Base-by-base conservation (phyloP, 2,797 vertebrate genomes). In the Benthosema pterotum region DNA sequence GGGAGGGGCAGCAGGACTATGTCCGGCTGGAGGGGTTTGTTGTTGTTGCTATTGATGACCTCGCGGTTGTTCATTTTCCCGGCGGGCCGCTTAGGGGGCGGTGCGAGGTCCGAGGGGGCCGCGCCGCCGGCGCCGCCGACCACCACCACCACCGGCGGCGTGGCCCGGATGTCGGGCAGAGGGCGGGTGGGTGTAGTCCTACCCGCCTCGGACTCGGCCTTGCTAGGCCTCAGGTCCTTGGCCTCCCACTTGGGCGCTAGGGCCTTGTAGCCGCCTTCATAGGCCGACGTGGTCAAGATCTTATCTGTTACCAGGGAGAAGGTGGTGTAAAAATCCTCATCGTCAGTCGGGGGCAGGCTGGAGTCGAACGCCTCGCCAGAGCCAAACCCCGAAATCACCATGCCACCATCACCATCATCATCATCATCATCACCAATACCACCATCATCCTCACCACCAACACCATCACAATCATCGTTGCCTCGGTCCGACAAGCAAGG, bases 231-330 rank as follows among this genome's bases (percentile, higher is more conserved):
- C 94, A 94, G 95, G 93, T 95, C 93, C 92, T 96, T 95, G 91
- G 89, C 88, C 90, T 95, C 95, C 94, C 94, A 95, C 92, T 96
- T 95, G 88, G 95, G 94, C 80, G 93, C 94, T 80, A 94, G 94
- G 89, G 94, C 94, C 93, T 95, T 95, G 94, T 93, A 95, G 93
- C 94, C 94, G 93, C 94, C 95, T 93, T 95, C 94, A 91, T 95
- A 95, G 91, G 95, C 91, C 85, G 94, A 95, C 89, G 95, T 95
- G 91, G 94, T 95, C 94, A 95, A 93, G 93, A 94, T 95, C 93
- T 95, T 95, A 95, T 95, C 95, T 96, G 95, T 95, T 95, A 96
- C 95, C 94, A 95, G 94, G 95, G 94, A 96, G 94, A 96, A 94
- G 93, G 94, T 95, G 94, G 94, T 95, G 94, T 95, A 94, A 96